Conservation (phyloP, 2,888 invertebrate genomes). For the Rhaphigaster nebulosa region DNA sequence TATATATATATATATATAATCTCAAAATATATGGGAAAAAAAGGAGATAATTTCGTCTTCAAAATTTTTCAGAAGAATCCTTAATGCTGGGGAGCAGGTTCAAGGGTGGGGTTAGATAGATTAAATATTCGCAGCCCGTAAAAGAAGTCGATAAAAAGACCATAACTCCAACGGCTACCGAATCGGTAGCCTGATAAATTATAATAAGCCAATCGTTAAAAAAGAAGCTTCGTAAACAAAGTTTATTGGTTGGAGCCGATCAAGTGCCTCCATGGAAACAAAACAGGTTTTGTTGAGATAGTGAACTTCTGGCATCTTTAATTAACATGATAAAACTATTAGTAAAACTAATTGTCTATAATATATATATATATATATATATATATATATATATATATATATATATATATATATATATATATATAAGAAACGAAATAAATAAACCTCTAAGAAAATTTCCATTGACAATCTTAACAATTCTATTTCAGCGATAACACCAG, state of each 20-base stretch:
- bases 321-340: neutral
- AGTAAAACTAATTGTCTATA: neutral
- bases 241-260: neutral
- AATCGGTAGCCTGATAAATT: neutral
- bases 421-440: too few relatives aligned
- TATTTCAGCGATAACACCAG: too few relatives aligned
- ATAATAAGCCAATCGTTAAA: neutral
- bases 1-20: too few relatives aligned
- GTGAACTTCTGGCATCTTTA: neutral
- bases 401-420: too few relatives aligned
- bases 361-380: too few relatives aligned
- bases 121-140: neutral
- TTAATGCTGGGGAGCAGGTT: neutral
- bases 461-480: too few relatives aligned
- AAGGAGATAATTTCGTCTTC: neutral
- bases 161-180: neutral
- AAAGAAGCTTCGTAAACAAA: neutral
- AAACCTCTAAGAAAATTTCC: too few relatives aligned
- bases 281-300: neutral
- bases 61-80: neutral
- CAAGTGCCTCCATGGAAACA: neutral
- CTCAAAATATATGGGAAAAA: too few relatives aligned
- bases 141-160: neutral
- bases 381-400: too few relatives aligned
- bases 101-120: neutral